These are phyloP conservation scores for Menidia menidia DNA, from an alignment of 2,797 vertebrate species.

Conservation along the genomic window DNA sequence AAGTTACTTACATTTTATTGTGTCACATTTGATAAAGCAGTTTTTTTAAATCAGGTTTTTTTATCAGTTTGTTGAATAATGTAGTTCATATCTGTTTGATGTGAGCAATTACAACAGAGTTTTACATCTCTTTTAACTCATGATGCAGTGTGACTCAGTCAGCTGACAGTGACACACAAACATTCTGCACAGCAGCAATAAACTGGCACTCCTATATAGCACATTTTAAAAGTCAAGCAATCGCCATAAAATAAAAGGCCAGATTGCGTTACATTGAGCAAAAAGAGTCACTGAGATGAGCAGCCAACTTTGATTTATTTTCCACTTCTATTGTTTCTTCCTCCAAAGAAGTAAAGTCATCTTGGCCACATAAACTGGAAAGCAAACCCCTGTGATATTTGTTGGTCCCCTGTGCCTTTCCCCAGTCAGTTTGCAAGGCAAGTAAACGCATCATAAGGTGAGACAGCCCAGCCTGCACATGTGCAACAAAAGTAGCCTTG, in stretches of 20 bases:
- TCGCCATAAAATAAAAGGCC: neutral
- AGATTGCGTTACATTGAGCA: neutral
- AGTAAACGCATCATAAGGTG: conserved; percentile 58
- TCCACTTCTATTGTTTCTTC: neutral
- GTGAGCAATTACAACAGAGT: neutral
- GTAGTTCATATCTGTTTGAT: too few species aligned
- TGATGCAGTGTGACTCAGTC: conserved; percentile 7
- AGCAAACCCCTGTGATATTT: conserved; percentile 46
- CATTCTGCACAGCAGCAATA: neutral
- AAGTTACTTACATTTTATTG: too few species aligned
- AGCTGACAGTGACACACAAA: conserved; percentile 28
- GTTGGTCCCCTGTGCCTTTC: conserved; percentile 39
- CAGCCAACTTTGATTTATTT: neutral
- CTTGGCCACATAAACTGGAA: conserved; percentile 32
- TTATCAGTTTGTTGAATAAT: too few species aligned
- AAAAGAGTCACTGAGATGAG: neutral
- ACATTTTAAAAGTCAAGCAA: neutral
- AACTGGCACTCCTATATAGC: neutral
- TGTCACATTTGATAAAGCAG: too few species aligned
- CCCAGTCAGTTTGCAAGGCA: conserved; percentile 50
- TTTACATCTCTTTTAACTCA: conserved; percentile 19
- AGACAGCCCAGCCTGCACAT: conserved; percentile 38
- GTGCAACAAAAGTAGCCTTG: conserved; percentile 60
- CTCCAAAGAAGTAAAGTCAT: conserved; percentile 18
- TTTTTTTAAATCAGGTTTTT: too few species aligned